Evolutionary conservation across 2,888 invertebrate species (phyloP).

Genomic region (Calameuta pallipes): DNA sequence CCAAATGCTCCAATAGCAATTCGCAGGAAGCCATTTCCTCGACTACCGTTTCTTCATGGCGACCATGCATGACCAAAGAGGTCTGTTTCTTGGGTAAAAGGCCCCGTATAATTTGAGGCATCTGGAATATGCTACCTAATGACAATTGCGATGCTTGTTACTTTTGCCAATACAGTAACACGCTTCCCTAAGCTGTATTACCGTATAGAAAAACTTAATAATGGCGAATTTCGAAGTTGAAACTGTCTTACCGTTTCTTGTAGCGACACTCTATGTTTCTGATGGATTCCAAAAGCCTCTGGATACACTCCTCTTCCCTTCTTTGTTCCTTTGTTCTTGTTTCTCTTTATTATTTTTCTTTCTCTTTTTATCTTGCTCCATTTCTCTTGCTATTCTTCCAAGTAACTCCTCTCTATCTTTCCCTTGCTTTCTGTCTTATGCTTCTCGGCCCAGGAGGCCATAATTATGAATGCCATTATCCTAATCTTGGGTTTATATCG

Average conservation of each 20-base stretch:
- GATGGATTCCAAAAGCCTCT: not conserved
- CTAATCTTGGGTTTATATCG: slow-evolving; percentile 50
- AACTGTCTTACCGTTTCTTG: not conserved
- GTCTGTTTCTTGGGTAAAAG: not conserved
- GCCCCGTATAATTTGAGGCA: not conserved
- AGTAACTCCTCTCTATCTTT: not conserved
- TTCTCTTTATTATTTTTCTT: not conserved
- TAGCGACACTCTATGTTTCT: not conserved
- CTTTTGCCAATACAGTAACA: not conserved
- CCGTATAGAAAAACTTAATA: not conserved
- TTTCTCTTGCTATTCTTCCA: not conserved
- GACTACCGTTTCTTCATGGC: not conserved
- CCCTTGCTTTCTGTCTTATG: not conserved
- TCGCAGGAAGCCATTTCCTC: not conserved
- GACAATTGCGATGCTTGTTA: not conserved
- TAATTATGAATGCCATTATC: slow-evolving; percentile 47
- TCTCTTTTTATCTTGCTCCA: not conserved
- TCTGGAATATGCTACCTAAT: not conserved
- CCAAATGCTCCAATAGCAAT: not conserved
- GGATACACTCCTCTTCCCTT: not conserved
- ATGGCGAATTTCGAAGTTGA: not conserved
- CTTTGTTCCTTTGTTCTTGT: not conserved
- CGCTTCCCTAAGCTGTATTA: not conserved
- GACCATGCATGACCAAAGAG: not conserved
- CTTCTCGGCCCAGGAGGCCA: slow-evolving; percentile 17